phyloP scores from a whole-genome alignment of 2,113 vertebrate species.

The Varanus komodoensis region DNA sequence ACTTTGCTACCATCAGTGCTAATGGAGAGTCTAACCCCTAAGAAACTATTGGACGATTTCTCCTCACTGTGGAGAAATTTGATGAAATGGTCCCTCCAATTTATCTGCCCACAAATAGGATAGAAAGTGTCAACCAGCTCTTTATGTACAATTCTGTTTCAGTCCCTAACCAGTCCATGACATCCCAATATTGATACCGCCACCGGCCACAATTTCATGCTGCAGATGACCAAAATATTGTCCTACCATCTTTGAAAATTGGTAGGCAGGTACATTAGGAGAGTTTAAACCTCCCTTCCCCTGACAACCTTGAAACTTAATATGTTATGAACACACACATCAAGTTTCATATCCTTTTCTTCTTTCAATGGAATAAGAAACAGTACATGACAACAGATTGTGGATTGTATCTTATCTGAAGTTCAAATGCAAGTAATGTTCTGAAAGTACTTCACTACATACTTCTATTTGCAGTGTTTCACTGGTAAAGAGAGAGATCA shows the following conservation, averaged over 20 bases:
- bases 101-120: no score
- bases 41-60: no score
- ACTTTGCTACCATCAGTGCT: no score
- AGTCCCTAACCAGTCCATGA: not conserved
- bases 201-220: not conserved
- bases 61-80: no score
- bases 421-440: not conserved
- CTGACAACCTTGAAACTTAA: not conserved
- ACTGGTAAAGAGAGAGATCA: not conserved
- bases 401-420: not conserved
- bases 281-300: not conserved
- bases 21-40: no score
- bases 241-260: not conserved
- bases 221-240: not conserved
- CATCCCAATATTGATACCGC: not conserved
- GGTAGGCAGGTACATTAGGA: not conserved
- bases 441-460: constrained; percentile 8
- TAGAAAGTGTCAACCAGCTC: no score
- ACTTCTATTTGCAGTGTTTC: not conserved
- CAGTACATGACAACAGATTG: not conserved
- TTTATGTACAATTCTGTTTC: not conserved
- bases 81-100: no score
- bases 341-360: constrained; percentile 1
- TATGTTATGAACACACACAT: not conserved
- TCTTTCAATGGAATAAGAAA: constrained; percentile 9